Percentiles rank a stretch among this genome's conserved stretches.
Conservation (phyloP, 2,113 vertebrate species). For the Oreochromis spilurus region DNA sequence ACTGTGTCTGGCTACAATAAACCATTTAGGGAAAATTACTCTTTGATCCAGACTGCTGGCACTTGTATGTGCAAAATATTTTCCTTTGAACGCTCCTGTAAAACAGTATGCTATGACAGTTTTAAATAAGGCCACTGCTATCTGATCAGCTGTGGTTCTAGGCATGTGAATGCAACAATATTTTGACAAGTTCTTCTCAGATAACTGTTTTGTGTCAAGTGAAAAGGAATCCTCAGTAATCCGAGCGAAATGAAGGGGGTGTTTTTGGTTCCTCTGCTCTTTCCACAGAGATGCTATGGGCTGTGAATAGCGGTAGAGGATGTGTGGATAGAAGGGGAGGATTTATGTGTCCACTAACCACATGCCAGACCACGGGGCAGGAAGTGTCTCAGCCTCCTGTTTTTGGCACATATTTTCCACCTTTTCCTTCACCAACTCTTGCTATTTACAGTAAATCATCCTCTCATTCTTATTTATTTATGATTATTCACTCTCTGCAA, state of each 20-base stretch:
- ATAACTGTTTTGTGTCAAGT: background rate
- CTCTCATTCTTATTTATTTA: background rate
- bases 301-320: background rate
- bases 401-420: background rate
- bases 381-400: background rate
- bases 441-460: background rate
- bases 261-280: constrained; percentile 4
- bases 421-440: background rate
- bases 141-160: background rate
- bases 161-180: background rate
- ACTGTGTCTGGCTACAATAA: background rate
- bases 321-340: constrained; percentile 16
- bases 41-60: background rate
- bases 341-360: constrained; percentile 27
- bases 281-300: background rate
- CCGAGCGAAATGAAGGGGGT: background rate
- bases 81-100: background rate
- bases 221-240: background rate
- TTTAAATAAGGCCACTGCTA: background rate
- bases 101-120: background rate
- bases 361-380: constrained; percentile 25
- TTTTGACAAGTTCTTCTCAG: background rate
- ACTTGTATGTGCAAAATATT: background rate
- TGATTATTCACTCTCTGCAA: background rate
- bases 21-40: background rate